Percentiles rank a stretch among this genome's conserved stretches.
Conservation (phyloP, 2,888 invertebrate species). For the Pristionchus exspectatus region DNA sequence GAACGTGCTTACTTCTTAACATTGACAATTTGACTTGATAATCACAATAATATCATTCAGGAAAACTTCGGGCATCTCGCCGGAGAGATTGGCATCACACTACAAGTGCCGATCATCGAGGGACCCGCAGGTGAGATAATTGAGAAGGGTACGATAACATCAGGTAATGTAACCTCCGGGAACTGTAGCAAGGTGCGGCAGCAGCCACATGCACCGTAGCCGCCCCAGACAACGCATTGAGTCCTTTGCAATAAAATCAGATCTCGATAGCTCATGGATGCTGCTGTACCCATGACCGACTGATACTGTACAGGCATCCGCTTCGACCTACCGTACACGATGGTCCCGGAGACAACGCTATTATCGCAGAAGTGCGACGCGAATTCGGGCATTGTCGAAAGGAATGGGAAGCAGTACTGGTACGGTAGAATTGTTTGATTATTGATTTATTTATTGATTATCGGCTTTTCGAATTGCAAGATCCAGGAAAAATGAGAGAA, state of each 20-base stretch:
- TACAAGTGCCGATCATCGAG: constrained; percentile 77
- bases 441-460: neutral
- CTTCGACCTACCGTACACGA: constrained; percentile 78
- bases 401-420: constrained; percentile 77
- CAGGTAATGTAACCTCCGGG: too few relatives aligned
- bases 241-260: neutral
- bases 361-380: constrained; percentile 77
- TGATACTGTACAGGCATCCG: constrained; percentile 68
- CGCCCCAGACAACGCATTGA: neutral
- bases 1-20: too few relatives aligned
- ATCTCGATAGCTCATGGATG: neutral
- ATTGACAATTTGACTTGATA: too few relatives aligned
- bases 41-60: too few relatives aligned
- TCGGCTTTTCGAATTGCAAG: neutral
- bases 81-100: constrained; percentile 77
- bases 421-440: constrained; percentile 54
- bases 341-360: constrained; percentile 76
- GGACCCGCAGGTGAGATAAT: constrained; percentile 73
- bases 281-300: neutral
- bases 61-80: constrained; percentile 72
- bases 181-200: neutral
- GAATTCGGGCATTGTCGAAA: constrained; percentile 75
- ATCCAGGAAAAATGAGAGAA: neutral
- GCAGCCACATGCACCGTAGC: too few relatives aligned
- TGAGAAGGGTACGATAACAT: too few relatives aligned